Conservation (phyloP, 2,113 vertebrate species). For the Perca fluviatilis region DNA sequence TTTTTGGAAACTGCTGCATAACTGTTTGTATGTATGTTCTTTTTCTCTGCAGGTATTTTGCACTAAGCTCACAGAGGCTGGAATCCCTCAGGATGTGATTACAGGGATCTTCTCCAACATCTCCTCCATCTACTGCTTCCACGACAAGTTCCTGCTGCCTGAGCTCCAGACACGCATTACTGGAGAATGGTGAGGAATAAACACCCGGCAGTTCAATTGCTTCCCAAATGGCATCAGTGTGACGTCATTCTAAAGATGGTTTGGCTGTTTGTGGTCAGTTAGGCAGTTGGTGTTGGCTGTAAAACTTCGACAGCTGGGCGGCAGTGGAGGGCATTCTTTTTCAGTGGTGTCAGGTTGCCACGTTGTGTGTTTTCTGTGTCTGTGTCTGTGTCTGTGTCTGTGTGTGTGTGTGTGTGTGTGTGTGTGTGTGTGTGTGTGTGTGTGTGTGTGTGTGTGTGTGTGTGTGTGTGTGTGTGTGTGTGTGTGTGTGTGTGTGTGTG, state of each 20-base stretch:
- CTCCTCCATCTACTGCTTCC: slow-evolving; percentile 97
- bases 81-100: slow-evolving; percentile 92
- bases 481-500: slow-evolving; percentile 38
- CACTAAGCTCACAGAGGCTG: slow-evolving; percentile 91
- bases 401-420: slow-evolving; percentile 35
- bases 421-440: slow-evolving; percentile 39
- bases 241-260: background rate
- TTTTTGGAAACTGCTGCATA: background rate
- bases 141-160: slow-evolving; percentile 95
- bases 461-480: slow-evolving; percentile 35
- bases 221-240: slow-evolving; percentile 2
- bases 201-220: background rate
- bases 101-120: slow-evolving; percentile 99
- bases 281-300: slow-evolving; percentile 20
- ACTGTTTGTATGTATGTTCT: background rate
- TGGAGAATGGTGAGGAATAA: slow-evolving; percentile 90
- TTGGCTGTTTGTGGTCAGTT: slow-evolving; percentile 5
- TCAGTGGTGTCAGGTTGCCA: slow-evolving; percentile 15
- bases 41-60: slow-evolving; percentile 90
- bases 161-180: slow-evolving; percentile 94
- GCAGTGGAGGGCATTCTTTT: slow-evolving; percentile 1
- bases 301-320: slow-evolving; percentile 37
- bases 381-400: slow-evolving; percentile 15
- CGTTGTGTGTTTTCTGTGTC: slow-evolving; percentile 15
- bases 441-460: slow-evolving; percentile 39